Conservation (phyloP, 2,888 invertebrate genomes). For the Cataglyphis livida region DNA sequence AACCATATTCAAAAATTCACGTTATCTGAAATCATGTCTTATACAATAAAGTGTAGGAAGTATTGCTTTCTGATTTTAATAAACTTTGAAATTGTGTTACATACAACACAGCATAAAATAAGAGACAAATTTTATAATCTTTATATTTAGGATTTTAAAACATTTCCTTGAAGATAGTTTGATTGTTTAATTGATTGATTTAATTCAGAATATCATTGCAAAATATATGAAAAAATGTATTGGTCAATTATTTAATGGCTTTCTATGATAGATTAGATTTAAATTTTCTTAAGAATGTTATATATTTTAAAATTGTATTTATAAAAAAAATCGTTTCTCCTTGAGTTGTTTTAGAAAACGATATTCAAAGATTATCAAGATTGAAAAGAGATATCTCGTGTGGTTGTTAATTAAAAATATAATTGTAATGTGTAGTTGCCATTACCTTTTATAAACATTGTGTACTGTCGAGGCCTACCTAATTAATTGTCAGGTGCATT, state of each 20-base stretch:
- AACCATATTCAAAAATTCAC: not conserved
- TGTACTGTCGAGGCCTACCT: not conserved
- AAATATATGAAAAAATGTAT: not conserved
- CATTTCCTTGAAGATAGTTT: not conserved
- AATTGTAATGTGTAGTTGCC: not conserved
- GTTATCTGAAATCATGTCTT: not conserved
- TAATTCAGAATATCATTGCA: not conserved
- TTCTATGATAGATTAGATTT: not conserved
- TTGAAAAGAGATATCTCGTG: not conserved
- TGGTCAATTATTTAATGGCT: not conserved
- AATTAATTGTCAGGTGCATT: not conserved
- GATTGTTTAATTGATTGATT: not conserved
- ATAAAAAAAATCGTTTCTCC: not conserved
- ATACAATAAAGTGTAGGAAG: not conserved
- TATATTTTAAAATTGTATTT: not conserved
- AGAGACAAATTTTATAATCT: too few species aligned
- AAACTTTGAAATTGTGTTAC: not conserved
- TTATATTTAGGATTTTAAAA: not conserved
- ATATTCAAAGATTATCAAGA: not conserved
- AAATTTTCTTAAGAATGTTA: not conserved
- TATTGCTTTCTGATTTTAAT: not conserved
- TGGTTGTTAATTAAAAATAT: not conserved
- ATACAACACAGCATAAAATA: not conserved
- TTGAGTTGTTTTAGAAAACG: too few species aligned
- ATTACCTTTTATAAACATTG: not conserved